Evolutionary conservation across 2,888 invertebrate genomes (phyloP), one percentile per base, ranked within the genome.

Genomic region (Tipula confusa): DNA sequence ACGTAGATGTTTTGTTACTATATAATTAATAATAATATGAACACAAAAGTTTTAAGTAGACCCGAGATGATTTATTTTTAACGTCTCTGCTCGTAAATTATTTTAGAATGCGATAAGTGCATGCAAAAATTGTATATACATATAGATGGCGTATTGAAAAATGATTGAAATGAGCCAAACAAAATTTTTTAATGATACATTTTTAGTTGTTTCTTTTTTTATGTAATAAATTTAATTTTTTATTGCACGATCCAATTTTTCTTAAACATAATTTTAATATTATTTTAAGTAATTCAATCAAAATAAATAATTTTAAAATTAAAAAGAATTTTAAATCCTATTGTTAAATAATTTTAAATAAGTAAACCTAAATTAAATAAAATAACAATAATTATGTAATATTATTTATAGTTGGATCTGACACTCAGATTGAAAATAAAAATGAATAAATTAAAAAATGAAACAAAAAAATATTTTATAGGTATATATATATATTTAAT

Each of bases 321-420:
- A 43, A 43, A 43, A 43, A 64, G 7, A 64, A 64, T 64, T 64
- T 64, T 11, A 64, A 64, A 64, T 64, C 64, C 64, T 64, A 64
- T 64, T 64, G 64, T 64, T 64, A 64, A 64, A 64, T 64, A 64
- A 64, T 64, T 64, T 64, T 64, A 64, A 64, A 64, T 64, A 64
- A 64, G 64, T 64, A 64, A 64, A n/a, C n/a, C n/a, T 5, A 43
- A 43, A 15, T 24, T 64, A 64, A 64, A 64, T 24, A 7, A 64
- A 64, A 64, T 64, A 3, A 43, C n/a, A 43, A 43, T 36, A 36
- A 36, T 43, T 64, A 64, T 64, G 64, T 64, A 64, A 64, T 64
- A 24, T n/a, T n/a, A n/a, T 64, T 64, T 64, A 64, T 64, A 9
- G 64, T 64, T 64, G 24, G n/a, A 64, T 64, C 64, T 64, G 64